Evolutionary conservation across 2,797 vertebrate genomes (phyloP).

Genomic region (Sebastes dallii): DNA sequence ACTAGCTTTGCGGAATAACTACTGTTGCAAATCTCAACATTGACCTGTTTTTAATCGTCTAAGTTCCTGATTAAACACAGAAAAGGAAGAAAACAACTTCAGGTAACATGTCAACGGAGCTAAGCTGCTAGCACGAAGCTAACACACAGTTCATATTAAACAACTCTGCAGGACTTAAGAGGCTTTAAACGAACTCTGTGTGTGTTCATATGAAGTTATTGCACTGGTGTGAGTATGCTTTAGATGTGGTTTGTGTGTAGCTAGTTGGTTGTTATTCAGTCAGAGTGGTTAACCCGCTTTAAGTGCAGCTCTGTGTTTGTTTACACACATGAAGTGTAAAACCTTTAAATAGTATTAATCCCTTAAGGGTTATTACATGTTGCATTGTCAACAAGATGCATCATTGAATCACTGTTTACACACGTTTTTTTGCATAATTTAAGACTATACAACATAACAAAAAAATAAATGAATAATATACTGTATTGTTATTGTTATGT

Average conservation of each 20-base stretch:
- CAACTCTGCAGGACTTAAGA: not conserved
- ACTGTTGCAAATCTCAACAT: slow-evolving; percentile 22
- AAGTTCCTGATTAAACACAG: slow-evolving; percentile 28
- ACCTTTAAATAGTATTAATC: accelerated
- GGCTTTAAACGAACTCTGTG: not conserved
- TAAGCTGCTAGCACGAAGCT: slow-evolving; percentile 69
- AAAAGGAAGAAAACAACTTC: slow-evolving; percentile 43
- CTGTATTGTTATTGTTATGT: too few species aligned
- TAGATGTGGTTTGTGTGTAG: not conserved
- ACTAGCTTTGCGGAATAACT: slow-evolving; percentile 26
- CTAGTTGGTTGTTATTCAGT: slow-evolving; percentile 9
- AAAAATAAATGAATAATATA: too few species aligned
- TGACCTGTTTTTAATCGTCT: slow-evolving; percentile 31
- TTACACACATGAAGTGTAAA: slow-evolving; percentile 28
- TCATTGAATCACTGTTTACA: too few species aligned
- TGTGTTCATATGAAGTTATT: not conserved
- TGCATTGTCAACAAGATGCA: too few species aligned
- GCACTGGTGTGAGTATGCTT: not conserved
- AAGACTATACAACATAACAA: too few species aligned
- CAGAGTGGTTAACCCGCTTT: slow-evolving; percentile 46
- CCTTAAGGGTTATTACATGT: accelerated
- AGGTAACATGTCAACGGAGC: slow-evolving; percentile 75
- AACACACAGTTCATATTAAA: slow-evolving; percentile 39
- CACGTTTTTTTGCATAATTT: not conserved
- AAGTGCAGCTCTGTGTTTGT: slow-evolving; percentile 45